Conservation (phyloP, 2,113 vertebrate genomes). For the Nothocercus nigrocapillus region DNA sequence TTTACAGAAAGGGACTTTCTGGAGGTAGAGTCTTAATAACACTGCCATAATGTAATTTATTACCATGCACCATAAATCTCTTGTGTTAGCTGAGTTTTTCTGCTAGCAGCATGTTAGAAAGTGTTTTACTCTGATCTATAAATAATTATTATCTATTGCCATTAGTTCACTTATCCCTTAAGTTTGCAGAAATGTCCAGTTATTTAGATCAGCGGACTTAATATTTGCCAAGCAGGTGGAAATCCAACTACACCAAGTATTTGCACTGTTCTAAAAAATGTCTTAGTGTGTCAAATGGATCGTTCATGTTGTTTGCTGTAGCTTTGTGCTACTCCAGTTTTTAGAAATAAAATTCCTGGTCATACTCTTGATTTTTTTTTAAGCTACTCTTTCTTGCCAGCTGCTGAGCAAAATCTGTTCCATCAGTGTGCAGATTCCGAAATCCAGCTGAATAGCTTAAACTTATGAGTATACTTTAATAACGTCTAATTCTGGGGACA, state of each 20-base stretch:
- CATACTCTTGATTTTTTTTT: neutral
- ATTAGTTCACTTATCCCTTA: neutral
- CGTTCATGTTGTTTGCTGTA: neutral
- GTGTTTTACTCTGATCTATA: neutral
- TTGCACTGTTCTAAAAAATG: neutral
- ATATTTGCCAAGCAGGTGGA: neutral
- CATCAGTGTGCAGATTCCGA: neutral
- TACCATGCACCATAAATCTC: neutral
- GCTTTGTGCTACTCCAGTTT: neutral
- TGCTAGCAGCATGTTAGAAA: neutral
- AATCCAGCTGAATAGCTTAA: conserved; percentile 36
- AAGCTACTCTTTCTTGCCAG: neutral
- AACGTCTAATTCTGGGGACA: neutral
- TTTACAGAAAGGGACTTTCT: neutral
- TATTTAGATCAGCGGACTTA: neutral
- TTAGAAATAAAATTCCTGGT: neutral
- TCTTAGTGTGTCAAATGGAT: neutral
- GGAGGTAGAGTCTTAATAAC: neutral
- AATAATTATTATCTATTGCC: neutral
- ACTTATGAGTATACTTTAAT: neutral
- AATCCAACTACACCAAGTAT: neutral
- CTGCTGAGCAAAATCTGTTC: neutral
- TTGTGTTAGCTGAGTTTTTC: neutral
- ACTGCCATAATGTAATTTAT: neutral
- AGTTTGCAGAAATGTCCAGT: neutral